Percentiles rank a stretch among this genome's conserved stretches.
Evolutionary conservation across 1,140 invertebrate species (phyloP).

Genomic region (Batillaria attramentaria): DNA sequence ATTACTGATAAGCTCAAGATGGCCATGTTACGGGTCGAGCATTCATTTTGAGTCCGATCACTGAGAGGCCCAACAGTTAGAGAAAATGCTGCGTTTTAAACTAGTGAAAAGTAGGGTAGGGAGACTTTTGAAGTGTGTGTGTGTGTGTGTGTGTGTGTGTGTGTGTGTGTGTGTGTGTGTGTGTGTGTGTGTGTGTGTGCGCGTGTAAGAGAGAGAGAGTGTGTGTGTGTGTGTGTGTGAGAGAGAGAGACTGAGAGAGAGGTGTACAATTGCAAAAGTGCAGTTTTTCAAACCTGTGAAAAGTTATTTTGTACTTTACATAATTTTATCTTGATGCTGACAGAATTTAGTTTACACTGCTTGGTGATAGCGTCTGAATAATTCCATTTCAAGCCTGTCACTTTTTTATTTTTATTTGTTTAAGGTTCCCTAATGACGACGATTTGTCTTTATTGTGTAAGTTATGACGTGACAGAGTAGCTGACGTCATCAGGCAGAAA

Average conservation of each 20-base stretch:
- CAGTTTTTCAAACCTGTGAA: background rate
- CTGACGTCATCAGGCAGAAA: too few species aligned
- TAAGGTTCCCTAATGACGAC: too few species aligned
- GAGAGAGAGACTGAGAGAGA: background rate
- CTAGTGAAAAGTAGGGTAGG: too few species aligned
- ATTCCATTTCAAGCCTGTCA: background rate
- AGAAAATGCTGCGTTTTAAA: too few species aligned
- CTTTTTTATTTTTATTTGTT: too few species aligned
- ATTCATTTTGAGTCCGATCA: background rate
- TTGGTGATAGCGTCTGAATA: background rate
- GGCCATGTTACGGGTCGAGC: background rate
- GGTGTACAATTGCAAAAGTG: background rate
- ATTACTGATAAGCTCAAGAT: background rate
- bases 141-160: background rate
- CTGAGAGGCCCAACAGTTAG: background rate
- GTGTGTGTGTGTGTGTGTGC: slow-evolving; percentile 1
- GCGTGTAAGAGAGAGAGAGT: background rate
- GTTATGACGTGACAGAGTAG: too few species aligned
- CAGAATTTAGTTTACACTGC: background rate
- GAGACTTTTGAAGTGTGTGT: background rate
- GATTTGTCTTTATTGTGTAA: too few species aligned
- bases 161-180: background rate
- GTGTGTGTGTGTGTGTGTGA: background rate
- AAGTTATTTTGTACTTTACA: background rate
- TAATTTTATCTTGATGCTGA: background rate